Base-by-base conservation (phyloP, 1,140 invertebrate species). In the Drosophila guanche region DNA sequence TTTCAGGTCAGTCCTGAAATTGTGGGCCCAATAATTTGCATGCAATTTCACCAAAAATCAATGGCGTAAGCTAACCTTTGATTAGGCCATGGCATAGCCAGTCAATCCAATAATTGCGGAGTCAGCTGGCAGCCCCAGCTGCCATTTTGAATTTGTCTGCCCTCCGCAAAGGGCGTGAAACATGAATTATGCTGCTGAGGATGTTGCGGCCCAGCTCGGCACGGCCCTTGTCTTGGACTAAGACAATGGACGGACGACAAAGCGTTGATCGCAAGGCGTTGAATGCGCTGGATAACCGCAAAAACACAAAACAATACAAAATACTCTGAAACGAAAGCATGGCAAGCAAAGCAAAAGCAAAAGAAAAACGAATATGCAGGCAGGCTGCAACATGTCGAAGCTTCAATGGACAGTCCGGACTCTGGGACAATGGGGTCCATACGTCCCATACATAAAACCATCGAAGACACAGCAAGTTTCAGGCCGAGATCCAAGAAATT, bases 291-390 rank as follows among this genome's bases (percentile, higher is more conserved):
- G 74, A 88, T 86, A 86, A 86, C 83, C 59, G 57, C 76, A 66
- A 58, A 6, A 81, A 67, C 75, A 76, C 66, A 78, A 71, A 72
- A 72, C 78, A 88, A 78, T 81, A 81, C 79, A 86, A 86, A 81
- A 76, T 88, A 62, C 63, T 72, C 27, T 41, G 50, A 45, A 71
- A 37, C 33, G 10, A 37, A 77, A 65, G 22, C 33, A 53, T 20
- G 16, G 16, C 16, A 20, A 62, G 45, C 43, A 43, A 54, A 8
- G 41, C 46, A 56, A 33, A 66, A 41, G 43, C 51, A 16, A 7
- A 7, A 43, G 16, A 42, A 47, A n/a, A 59, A 16, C 41, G 8
- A 69, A 76, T 55, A 62, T 55, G 57, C 52, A 46, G 51, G 1
- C 29, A 33, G 29, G 51, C 20, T 65, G 57, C 73, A 78, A 77